A percentile compares a stretch with the other conserved stretches of the same genome.
These are phyloP conservation scores for Popillia japonica DNA, from an alignment of 1,140 invertebrate species.

Conservation along the genomic window DNA sequence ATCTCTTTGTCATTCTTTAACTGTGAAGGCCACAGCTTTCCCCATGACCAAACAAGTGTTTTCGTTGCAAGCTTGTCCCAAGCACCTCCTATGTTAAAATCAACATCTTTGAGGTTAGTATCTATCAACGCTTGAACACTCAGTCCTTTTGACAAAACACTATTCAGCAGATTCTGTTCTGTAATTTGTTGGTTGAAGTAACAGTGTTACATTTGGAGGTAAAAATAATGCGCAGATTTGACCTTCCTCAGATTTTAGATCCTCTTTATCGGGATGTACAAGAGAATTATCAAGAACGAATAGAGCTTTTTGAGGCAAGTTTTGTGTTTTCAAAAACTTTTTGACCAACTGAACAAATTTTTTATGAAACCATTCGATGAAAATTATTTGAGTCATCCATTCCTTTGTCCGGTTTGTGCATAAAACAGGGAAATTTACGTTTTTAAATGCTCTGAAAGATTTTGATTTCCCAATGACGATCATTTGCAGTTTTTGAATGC, in stretches of 20 bases:
- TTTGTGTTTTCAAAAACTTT: constrained; percentile 2
- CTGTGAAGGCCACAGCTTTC: neutral
- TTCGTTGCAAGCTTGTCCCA: neutral
- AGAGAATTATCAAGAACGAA: neutral
- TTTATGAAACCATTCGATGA: neutral
- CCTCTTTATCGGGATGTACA: neutral
- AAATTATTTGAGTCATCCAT: constrained; percentile 12
- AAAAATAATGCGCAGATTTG: too few relatives aligned
- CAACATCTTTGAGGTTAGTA: neutral
- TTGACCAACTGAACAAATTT: neutral
- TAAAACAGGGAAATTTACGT: neutral
- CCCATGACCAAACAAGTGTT: neutral
- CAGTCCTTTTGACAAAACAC: neutral
- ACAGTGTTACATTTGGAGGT: too few relatives aligned
- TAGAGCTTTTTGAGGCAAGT: neutral
- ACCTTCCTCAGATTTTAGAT: neutral
- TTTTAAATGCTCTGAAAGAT: neutral
- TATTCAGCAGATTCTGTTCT: neutral
- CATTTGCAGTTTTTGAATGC: neutral
- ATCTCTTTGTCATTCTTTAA: neutral
- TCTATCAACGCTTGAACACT: neutral
- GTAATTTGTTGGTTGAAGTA: too few relatives aligned
- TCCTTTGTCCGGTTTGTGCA: neutral
- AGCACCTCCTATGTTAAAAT: constrained; percentile 5
- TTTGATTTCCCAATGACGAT: neutral